Evolutionary conservation across 2,797 vertebrate genomes (phyloP).

Genomic region (Pseudochromis fuscus): DNA sequence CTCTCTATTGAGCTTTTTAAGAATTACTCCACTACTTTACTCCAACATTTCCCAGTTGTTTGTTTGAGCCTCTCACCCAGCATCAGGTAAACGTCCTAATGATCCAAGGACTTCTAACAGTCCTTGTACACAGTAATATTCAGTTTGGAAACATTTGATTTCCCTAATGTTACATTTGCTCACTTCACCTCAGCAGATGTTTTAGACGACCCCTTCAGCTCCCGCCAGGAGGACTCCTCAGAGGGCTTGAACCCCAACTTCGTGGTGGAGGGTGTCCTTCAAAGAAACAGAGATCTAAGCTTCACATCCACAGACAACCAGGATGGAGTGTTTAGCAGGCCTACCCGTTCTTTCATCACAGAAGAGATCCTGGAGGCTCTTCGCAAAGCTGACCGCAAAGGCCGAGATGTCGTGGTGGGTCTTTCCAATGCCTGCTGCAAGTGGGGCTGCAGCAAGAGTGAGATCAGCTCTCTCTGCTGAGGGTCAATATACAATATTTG

Average conservation of each 20-base stretch:
- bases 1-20: constrained; percentile 10
- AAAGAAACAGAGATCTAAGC: constrained; percentile 75
- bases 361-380: constrained; percentile 85
- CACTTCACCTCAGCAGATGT: constrained; percentile 61
- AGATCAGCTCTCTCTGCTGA: constrained; percentile 92
- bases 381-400: constrained; percentile 82
- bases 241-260: constrained; percentile 69
- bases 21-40: no score
- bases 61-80: background rate
- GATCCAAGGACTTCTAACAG: background rate
- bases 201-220: constrained; percentile 73
- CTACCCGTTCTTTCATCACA: constrained; percentile 79
- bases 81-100: background rate
- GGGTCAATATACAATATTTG: background rate
- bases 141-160: background rate
- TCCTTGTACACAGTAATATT: background rate
- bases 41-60: background rate
- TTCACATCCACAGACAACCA: constrained; percentile 63
- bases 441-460: constrained; percentile 91
- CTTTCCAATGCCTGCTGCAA: constrained; percentile 90
- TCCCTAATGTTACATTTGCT: constrained; percentile 4
- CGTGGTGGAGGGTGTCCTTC: constrained; percentile 66
- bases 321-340: constrained; percentile 66
- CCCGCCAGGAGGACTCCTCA: constrained; percentile 74
- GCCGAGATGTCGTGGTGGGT: constrained; percentile 86